Percentiles rank a stretch among this genome's conserved stretches.
These are phyloP conservation scores for Heteromyza rotundicornis DNA, from an alignment of 2,888 invertebrate species.

Conservation along the genomic window DNA sequence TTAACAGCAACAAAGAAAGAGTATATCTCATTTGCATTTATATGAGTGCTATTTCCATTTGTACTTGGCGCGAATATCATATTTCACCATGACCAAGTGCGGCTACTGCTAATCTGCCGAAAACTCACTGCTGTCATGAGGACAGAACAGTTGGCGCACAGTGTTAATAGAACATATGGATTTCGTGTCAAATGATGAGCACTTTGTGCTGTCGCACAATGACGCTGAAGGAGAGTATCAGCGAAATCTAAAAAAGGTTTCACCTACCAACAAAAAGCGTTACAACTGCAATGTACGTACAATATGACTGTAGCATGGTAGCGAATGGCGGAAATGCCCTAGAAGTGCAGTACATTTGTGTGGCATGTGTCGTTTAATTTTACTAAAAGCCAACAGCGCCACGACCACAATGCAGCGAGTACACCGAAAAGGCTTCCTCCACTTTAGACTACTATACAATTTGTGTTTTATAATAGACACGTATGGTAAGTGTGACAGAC, in stretches of 20 bases:
- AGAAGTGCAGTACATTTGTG: constrained; percentile 57
- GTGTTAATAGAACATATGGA: constrained; percentile 53
- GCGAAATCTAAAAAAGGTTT: background rate
- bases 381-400: constrained; percentile 57
- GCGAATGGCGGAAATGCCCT: constrained; percentile 38
- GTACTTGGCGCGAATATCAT: too few relatives aligned
- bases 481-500: background rate
- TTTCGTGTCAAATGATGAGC: constrained; percentile 49
- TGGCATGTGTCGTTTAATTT: constrained; percentile 63
- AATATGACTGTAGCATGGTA: background rate
- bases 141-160: constrained; percentile 20
- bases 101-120: too few relatives aligned
- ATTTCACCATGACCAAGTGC: too few relatives aligned
- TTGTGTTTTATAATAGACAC: constrained; percentile 9
- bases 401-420: constrained; percentile 36
- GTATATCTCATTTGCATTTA: too few relatives aligned
- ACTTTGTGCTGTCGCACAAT: constrained; percentile 24
- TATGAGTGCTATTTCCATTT: too few relatives aligned
- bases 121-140: constrained; percentile 31
- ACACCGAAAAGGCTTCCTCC: constrained; percentile 30
- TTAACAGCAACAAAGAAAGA: too few relatives aligned
- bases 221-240: background rate
- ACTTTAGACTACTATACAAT: too few relatives aligned
- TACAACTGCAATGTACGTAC: too few relatives aligned
- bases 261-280: background rate